Conservation (phyloP, 2,113 vertebrate genomes). For the Danionella cerebrum region DNA sequence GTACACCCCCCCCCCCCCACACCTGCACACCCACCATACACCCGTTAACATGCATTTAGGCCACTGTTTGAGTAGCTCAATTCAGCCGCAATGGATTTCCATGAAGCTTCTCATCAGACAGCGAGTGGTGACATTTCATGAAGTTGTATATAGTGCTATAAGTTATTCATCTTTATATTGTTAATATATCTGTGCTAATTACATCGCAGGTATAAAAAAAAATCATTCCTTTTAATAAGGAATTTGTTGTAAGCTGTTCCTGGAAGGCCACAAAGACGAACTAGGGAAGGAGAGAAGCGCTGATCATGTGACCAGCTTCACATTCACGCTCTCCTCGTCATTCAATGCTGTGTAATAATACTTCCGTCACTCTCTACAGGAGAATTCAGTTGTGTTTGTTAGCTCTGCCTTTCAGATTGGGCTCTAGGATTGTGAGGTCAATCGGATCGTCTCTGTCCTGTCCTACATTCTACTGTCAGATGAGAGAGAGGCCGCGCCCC, state of each 20-base stretch:
- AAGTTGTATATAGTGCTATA: conserved; percentile 71
- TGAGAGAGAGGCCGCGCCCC: conserved; percentile 70
- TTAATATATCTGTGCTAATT: conserved; percentile 63
- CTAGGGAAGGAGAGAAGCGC: not conserved
- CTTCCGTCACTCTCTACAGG: not conserved
- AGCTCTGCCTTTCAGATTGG: conserved; percentile 37
- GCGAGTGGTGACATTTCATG: conserved; percentile 65
- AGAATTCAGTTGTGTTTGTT: conserved; percentile 3
- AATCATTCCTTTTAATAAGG: conserved; percentile 62
- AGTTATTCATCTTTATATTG: conserved; percentile 62
- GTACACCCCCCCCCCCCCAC: not conserved
- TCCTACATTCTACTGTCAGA: conserved; percentile 99
- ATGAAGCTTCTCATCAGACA: conserved; percentile 64
- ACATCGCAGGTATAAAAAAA: conserved; percentile 53
- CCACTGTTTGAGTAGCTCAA: conserved; percentile 40
- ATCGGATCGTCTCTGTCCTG: conserved; percentile 71
- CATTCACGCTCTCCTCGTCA: conserved; percentile 50
- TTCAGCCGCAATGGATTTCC: conserved; percentile 48
- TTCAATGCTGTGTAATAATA: too few species aligned
- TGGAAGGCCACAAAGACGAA: conserved; percentile 59
- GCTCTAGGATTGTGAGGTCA: conserved; percentile 58
- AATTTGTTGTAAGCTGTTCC: conserved; percentile 59
- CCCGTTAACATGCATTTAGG: conserved; percentile 51
- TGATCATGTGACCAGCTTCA: conserved; percentile 57
- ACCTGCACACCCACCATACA: conserved; percentile 26